These are phyloP conservation scores for Copidosoma floridanum DNA, from an alignment of 1,140 invertebrate species.

Conservation along the genomic window DNA sequence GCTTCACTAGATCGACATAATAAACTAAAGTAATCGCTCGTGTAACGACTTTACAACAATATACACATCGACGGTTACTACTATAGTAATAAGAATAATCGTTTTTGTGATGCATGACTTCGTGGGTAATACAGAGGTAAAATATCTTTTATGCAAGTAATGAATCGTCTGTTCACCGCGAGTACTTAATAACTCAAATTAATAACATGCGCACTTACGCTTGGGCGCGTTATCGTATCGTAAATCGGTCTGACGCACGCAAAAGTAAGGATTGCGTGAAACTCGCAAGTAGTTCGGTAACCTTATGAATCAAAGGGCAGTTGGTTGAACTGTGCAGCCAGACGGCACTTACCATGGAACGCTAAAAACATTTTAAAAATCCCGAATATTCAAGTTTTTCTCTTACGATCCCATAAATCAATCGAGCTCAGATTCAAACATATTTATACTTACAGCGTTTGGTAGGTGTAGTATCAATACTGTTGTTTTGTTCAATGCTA, in stretches of 20 bases:
- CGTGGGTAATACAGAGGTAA: slow-evolving; percentile 16
- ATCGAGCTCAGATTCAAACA: neutral
- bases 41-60: slow-evolving; percentile 4
- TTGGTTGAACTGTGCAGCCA: slow-evolving; percentile 54
- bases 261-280: too few relatives aligned
- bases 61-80: slow-evolving; percentile 15
- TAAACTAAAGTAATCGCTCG: too few relatives aligned
- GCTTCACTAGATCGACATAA: too few relatives aligned
- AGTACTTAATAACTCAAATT: too few relatives aligned
- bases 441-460: slow-evolving; percentile 41
- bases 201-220: slow-evolving; percentile 3
- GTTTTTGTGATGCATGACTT: slow-evolving; percentile 2
- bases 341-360: slow-evolving; percentile 47
- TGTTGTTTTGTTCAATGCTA: slow-evolving; percentile 32
- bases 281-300: too few relatives aligned
- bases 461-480: slow-evolving; percentile 37
- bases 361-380: slow-evolving; percentile 24
- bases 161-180: too few relatives aligned
- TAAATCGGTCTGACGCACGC: too few relatives aligned
- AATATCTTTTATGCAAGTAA: too few relatives aligned
- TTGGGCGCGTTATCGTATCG: too few relatives aligned
- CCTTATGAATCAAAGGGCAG: slow-evolving; percentile 42
- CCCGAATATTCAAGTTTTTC: neutral
- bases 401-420: neutral
- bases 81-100: too few relatives aligned